Evolutionary conservation across 2,113 vertebrate genomes (phyloP), one percentile per base, ranked within the genome.

Genomic region (Hystrix brachyura): DNA sequence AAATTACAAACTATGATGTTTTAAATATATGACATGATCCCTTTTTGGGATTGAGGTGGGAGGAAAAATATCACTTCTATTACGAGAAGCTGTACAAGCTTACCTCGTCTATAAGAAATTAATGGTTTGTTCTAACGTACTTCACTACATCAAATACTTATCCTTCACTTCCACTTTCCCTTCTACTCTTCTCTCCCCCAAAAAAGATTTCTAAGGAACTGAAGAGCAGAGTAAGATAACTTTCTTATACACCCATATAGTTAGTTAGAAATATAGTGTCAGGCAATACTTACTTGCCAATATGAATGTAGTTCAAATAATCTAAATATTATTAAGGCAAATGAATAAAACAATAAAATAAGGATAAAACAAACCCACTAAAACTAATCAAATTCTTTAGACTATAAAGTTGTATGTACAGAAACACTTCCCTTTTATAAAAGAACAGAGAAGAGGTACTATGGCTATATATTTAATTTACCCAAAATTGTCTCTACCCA

Each of bases 301-400:
- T 59, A 69, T 59, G 59, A 93, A 71, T 76, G 46, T 78, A 6
- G 12, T 96, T 90, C n/a, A 88, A 46, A 38, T 48, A 51, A 48
- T 90, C 25, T 74, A 91, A 94, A 92, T 76, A 43, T 93, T 91
- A 90, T 64, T 78, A 62, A 91, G 38, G 27, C 29, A 43, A 94
- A 94, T 71, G 53, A 93, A 80, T 67, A 89, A 95, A 53, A 27
- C 11, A 91, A 92, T 78, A 96, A 91, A 55, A n/a, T 48, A 17
- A 92, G 21, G 64, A 55, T 29, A 84, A 84, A 95, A 89, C 34
- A 92, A 92, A 94, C 21, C 34, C 71, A 13, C 15, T 91, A 29
- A 7, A 32, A 90, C 46, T 89, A 94, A 92, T 38, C 95, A 78
- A 88, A 91, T 27, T 93, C 32, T 65, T 82, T 53, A 89, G 46